These are phyloP conservation scores for Ciconia boyciana DNA, from an alignment of 2,113 vertebrate species.

Conservation along the genomic window DNA sequence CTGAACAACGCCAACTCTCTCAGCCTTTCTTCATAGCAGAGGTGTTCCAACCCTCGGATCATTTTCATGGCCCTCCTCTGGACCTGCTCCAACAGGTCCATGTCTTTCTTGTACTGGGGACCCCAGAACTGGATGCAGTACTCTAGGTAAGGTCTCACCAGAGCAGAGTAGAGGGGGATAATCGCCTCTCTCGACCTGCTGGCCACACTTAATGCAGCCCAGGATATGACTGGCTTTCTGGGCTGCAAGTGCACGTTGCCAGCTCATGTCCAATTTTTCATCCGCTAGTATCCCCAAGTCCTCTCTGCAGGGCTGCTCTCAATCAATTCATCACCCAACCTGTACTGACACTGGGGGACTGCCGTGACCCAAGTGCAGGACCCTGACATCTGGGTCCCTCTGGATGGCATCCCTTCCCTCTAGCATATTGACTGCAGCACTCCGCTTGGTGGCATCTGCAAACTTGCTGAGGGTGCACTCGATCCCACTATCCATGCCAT, in stretches of 20 bases:
- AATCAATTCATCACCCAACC: neutral
- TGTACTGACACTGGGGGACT: neutral
- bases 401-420: neutral
- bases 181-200: neutral
- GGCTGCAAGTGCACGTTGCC: neutral
- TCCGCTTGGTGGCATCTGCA: neutral
- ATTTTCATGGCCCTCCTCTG: neutral
- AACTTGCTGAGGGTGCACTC: neutral
- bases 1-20: neutral
- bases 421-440: too few species aligned
- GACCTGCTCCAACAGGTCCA: neutral
- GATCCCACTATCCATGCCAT: too few species aligned
- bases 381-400: neutral
- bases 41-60: neutral
- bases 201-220: neutral
- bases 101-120: neutral
- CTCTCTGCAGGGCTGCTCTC: neutral
- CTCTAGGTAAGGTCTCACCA: neutral
- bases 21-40: neutral
- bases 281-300: neutral
- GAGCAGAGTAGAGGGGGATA: neutral
- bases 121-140: neutral
- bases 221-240: neutral
- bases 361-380: neutral
- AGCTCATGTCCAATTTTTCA: neutral